A percentile compares a stretch with the other conserved stretches of the same genome.
These are phyloP conservation scores for Athene noctua DNA, from an alignment of 2,113 vertebrate genomes.

Conservation along the genomic window DNA sequence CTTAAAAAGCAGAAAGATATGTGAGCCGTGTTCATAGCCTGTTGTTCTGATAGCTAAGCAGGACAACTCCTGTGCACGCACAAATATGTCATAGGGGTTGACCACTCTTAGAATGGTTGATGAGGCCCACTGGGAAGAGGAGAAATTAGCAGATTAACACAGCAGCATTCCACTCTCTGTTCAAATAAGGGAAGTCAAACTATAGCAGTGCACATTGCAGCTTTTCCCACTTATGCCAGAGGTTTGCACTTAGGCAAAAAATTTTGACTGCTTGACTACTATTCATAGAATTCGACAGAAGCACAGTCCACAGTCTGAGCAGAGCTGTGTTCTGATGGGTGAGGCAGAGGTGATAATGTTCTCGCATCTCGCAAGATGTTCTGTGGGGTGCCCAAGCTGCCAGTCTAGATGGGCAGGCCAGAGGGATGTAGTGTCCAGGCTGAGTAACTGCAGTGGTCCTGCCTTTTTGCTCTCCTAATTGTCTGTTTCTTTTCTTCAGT, in stretches of 20 bases:
- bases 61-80: rapidly evolving
- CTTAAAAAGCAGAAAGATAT: neutral
- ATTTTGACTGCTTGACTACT: neutral
- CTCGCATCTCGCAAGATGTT: neutral
- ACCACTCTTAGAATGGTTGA: rapidly evolving
- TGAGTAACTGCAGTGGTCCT: neutral
- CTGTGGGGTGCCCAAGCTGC: rapidly evolving
- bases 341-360: neutral
- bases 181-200: neutral
- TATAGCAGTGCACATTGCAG: rapidly evolving
- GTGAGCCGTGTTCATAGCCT: rapidly evolving
- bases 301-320: rapidly evolving
- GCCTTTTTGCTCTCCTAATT: neutral
- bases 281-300: rapidly evolving
- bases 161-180: rapidly evolving
- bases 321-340: neutral
- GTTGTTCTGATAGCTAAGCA: neutral
- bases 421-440: neutral
- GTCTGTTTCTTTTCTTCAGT: constrained; percentile 68
- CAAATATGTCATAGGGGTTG: rapidly evolving
- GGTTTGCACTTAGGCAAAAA: neutral
- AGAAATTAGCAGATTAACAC: neutral
- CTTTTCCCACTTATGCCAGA: neutral
- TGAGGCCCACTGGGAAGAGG: neutral
- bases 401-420: neutral